Base-by-base conservation (phyloP, 2,888 invertebrate genomes). In the Ennomos fuscantarius region DNA sequence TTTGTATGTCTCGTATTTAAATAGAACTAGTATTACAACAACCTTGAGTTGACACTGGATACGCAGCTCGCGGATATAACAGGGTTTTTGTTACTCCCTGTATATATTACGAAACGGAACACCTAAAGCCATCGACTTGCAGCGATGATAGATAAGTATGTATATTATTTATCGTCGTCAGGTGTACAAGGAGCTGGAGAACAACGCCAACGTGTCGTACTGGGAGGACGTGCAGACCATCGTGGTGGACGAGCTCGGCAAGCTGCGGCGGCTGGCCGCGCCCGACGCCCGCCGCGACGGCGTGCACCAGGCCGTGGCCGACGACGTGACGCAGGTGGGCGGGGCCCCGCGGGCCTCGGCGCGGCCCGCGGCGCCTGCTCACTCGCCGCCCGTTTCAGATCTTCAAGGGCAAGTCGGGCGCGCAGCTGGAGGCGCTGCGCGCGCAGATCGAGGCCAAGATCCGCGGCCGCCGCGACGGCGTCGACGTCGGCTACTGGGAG, bases 401-500 rank as follows among this genome's bases (percentile, higher is more conserved):
- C 31, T 98, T 99, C 86, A 97, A 97, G 78, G 98, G 98, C 45
- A 99, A 99, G 93, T 96, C 97, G 0, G 96, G 98, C 1, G 92
- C 94, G 2, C 98, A 99, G 84, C 91, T 99, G 66, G 95, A 95
- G 69, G 95, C 96, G 53, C 89, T 99, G 68, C 97, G 97, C 78
- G 87, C 93, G 31, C 96, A 97, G 82, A 98, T 99, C 74, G 97
- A 97, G 84, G 92, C 92, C 11, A 99, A 99, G 92, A 96, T 99
- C 60, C 93, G 93, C 70, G 95, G 96, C 0, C 95, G 96, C 63
- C 95, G 95, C 42, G 98, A 97, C 87, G 98, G 98, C 11, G 95
- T 99, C 43, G 99, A 99, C 90, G 96, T 99, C 63, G 97, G 98
- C 43, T 99, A 99, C 88, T 99, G 99, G 99, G 99, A 99, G 92